These are phyloP conservation scores for Halichoeres trimaculatus DNA, from an alignment of 2,113 vertebrate species.

Conservation along the genomic window DNA sequence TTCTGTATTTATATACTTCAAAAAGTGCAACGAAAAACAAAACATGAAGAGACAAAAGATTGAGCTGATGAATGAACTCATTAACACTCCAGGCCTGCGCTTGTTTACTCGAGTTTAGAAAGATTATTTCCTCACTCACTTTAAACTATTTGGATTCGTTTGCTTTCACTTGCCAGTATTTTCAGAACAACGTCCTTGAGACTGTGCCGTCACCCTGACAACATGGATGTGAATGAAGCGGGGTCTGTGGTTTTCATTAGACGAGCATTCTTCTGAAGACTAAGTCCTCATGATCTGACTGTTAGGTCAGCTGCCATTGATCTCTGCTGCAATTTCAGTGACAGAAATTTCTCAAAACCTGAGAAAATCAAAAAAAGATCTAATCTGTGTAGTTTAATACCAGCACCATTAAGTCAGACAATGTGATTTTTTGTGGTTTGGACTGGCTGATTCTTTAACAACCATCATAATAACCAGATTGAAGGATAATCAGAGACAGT, in stretches of 20 bases:
- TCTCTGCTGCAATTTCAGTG: background rate
- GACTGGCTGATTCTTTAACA: background rate
- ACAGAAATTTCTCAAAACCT: background rate
- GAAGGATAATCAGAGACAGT: background rate
- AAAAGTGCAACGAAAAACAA: background rate
- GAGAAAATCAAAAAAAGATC: background rate
- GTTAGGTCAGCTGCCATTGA: background rate
- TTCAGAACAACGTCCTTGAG: background rate
- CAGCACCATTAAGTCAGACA: background rate
- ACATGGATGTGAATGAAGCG: background rate
- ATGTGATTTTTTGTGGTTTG: background rate
- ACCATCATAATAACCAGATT: background rate
- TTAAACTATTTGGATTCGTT: background rate
- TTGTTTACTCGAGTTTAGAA: background rate
- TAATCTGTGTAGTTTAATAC: background rate
- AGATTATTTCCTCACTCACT: background rate
- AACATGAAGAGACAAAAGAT: background rate
- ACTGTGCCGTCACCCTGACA: background rate
- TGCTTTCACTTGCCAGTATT: background rate
- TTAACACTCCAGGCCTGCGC: background rate
- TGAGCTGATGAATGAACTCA: background rate
- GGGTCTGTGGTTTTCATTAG: background rate
- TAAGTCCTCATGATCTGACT: background rate
- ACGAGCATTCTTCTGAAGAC: background rate
- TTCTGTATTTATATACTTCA: background rate